phyloP scores from a whole-genome alignment of 2,113 vertebrate species.

The Pogonocichla stellata region DNA sequence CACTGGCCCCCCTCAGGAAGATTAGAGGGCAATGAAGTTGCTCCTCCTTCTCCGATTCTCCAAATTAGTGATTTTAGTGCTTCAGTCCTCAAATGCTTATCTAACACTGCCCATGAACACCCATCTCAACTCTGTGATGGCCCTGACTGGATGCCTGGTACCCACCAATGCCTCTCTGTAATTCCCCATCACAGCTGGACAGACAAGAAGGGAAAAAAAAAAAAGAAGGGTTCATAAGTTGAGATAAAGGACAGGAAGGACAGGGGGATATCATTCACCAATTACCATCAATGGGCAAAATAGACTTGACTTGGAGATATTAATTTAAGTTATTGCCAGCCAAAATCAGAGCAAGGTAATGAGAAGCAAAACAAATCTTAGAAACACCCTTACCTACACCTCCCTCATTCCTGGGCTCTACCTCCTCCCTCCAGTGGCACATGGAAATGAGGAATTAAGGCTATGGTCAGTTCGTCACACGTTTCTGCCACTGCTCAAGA shows the following conservation, averaged over 20 bases:
- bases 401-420: neutral
- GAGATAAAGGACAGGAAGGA: neutral
- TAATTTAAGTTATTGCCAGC: neutral
- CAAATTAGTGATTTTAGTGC: neutral
- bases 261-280: neutral
- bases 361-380: neutral
- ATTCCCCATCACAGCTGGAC: neutral
- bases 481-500: neutral
- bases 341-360: neutral
- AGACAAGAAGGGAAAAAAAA: too few species aligned
- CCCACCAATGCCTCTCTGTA: accelerated
- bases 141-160: neutral
- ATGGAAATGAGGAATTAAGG: neutral
- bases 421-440: neutral
- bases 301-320: neutral
- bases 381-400: neutral
- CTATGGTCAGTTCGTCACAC: neutral
- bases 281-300: neutral
- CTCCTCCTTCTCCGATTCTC: neutral
- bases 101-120: neutral
- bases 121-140: neutral
- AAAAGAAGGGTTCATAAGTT: neutral
- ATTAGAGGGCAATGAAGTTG: neutral
- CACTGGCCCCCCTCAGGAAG: neutral
- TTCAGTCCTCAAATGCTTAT: neutral